Conservation (phyloP, 2,888 invertebrate species). For the Itoplectis maculator region DNA sequence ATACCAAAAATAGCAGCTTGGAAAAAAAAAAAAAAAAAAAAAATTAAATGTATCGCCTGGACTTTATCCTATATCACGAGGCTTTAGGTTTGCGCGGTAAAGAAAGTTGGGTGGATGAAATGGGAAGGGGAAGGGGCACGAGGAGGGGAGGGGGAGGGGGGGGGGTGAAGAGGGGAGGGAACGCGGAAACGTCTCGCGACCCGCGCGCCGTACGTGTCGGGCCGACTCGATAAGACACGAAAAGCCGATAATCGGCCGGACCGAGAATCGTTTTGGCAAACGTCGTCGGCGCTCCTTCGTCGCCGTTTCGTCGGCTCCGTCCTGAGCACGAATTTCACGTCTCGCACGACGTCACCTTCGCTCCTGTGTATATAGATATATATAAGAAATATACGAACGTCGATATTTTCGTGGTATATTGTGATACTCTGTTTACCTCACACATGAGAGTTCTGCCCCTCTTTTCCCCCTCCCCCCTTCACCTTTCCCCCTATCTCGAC, state of each 20-base stretch:
- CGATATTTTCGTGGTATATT: constrained; percentile 4
- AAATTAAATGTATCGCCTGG: too few relatives aligned
- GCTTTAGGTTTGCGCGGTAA: background rate
- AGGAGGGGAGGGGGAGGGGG: too few relatives aligned
- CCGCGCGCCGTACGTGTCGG: constrained; percentile 73
- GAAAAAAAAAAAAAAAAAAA: too few relatives aligned
- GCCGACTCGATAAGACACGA: constrained; percentile 77
- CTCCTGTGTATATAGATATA: background rate
- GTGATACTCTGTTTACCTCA: constrained; percentile 28
- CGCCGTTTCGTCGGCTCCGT: constrained; percentile 45
- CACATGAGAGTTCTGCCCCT: constrained; percentile 26
- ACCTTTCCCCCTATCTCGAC: constrained; percentile 6
- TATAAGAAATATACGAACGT: constrained; percentile 18
- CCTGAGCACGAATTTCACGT: constrained; percentile 50
- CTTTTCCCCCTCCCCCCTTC: background rate
- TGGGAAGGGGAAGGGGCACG: too few relatives aligned
- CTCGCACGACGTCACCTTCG: constrained; percentile 1
- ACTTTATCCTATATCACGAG: background rate
- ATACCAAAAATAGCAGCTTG: too few relatives aligned
- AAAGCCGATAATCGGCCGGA: constrained; percentile 71
- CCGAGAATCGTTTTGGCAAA: constrained; percentile 64
- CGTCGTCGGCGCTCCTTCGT: constrained; percentile 39
- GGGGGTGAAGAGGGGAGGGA: constrained; percentile 20
- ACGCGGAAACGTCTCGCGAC: constrained; percentile 43
- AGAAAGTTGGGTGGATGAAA: too few relatives aligned